phyloP scores from a whole-genome alignment of 2,797 vertebrate genomes.

The Danio choprae region DNA sequence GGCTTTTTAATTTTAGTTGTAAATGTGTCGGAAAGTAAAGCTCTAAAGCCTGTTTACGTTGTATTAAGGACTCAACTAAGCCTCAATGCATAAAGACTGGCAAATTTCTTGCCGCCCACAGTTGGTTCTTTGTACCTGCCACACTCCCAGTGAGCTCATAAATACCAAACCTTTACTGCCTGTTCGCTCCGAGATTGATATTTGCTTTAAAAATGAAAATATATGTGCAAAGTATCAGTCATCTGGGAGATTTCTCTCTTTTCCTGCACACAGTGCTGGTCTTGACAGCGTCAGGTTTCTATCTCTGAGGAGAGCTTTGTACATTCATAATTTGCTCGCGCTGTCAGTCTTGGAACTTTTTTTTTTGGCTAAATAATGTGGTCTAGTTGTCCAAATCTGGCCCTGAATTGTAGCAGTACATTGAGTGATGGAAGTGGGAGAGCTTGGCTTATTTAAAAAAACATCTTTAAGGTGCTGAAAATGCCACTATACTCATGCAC shows the following conservation, averaged over 20 bases:
- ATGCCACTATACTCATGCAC: slow-evolving; percentile 15
- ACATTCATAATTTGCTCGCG: slow-evolving; percentile 56
- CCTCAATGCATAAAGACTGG: slow-evolving; percentile 63
- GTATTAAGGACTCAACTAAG: slow-evolving; percentile 74
- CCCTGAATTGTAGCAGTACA: slow-evolving; percentile 50
- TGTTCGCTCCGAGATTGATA: slow-evolving; percentile 60
- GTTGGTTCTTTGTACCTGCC: slow-evolving; percentile 73
- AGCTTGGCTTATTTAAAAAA: slow-evolving; percentile 30
- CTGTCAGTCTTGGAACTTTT: slow-evolving; percentile 47
- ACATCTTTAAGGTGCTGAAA: slow-evolving; percentile 31
- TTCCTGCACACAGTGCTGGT: slow-evolving; percentile 43
- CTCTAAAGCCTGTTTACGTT: slow-evolving; percentile 76
- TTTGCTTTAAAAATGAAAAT: slow-evolving; percentile 66
- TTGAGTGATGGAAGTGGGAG: slow-evolving; percentile 54
- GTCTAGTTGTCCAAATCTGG: slow-evolving; percentile 17
- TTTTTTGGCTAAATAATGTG: slow-evolving; percentile 31
- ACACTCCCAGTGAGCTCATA: slow-evolving; percentile 65
- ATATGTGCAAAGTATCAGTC: slow-evolving; percentile 59
- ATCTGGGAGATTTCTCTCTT: slow-evolving; percentile 51
- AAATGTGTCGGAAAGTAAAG: slow-evolving; percentile 74
- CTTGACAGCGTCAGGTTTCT: slow-evolving; percentile 49
- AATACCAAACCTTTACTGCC: slow-evolving; percentile 66
- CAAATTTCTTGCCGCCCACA: slow-evolving; percentile 70
- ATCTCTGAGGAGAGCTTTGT: slow-evolving; percentile 60
- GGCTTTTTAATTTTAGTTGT: slow-evolving; percentile 70